Evolutionary conservation across 2,113 vertebrate species (phyloP).

Genomic region (Meles meles): DNA sequence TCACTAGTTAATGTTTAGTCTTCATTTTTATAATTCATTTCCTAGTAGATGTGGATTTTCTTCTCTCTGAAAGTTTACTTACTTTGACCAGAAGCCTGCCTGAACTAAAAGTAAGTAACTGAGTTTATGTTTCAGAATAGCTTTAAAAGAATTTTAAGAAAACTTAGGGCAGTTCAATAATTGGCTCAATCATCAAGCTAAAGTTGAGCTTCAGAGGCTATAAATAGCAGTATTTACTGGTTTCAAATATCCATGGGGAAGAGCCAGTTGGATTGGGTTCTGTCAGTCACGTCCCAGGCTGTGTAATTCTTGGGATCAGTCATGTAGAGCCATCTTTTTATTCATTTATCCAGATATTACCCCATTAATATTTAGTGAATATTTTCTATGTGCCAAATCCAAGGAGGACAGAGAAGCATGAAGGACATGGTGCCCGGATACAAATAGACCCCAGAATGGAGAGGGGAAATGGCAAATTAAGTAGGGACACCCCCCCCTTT

Average conservation of each 20-base stretch:
- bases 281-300: neutral
- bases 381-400: neutral
- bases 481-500: neutral
- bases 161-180: neutral
- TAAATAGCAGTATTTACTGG: neutral
- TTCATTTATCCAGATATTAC: conserved; percentile 1
- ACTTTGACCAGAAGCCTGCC: neutral
- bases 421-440: neutral
- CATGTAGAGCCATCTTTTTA: neutral
- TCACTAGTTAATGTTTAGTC: neutral
- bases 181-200: conserved; percentile 3
- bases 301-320: neutral
- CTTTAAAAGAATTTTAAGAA: conserved; percentile 40
- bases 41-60: neutral
- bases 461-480: neutral
- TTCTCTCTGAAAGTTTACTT: conserved; percentile 8
- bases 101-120: neutral
- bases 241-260: neutral
- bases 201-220: neutral
- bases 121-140: conserved; percentile 41
- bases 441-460: neutral
- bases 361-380: neutral
- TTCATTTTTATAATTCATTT: neutral
- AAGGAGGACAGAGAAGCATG: neutral
- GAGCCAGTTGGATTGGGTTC: neutral